Conservation (phyloP, 2,888 invertebrate genomes). For the Exephanes ischioxanthus region DNA sequence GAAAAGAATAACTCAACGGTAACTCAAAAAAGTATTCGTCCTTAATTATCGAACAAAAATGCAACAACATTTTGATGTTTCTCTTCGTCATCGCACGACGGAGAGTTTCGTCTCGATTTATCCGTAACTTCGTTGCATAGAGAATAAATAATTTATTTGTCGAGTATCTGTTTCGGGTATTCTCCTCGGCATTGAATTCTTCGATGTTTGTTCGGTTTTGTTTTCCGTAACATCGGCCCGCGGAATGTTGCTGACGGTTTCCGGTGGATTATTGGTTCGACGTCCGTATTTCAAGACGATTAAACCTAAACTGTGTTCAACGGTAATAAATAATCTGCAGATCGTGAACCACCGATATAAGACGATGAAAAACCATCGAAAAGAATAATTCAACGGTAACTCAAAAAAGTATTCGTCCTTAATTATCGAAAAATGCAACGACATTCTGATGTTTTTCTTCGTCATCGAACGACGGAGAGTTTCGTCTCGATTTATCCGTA, state of each 20-base stretch:
- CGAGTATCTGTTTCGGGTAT: constrained; percentile 73
- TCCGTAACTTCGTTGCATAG: not conserved
- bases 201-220: constrained; percentile 49
- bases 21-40: constrained; percentile 1
- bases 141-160: constrained; percentile 67
- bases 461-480: not conserved
- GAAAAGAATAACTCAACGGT: constrained; percentile 17
- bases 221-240: constrained; percentile 20
- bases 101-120: constrained; percentile 25
- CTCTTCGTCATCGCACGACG: not conserved
- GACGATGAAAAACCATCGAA: not conserved
- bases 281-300: not conserved
- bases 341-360: constrained; percentile 6
- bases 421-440: constrained; percentile 5
- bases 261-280: not conserved
- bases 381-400: constrained; percentile 20
- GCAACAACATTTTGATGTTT: not conserved
- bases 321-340: constrained; percentile 11
- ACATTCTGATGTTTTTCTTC: not conserved
- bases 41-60: constrained; percentile 13
- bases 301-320: not conserved
- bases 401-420: constrained; percentile 1
- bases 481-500: constrained; percentile 36
- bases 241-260: not conserved
- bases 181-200: constrained; percentile 65